Base-by-base conservation (phyloP, 92 coral and sea anemone species). In the Paramuricea clavata region DNA sequence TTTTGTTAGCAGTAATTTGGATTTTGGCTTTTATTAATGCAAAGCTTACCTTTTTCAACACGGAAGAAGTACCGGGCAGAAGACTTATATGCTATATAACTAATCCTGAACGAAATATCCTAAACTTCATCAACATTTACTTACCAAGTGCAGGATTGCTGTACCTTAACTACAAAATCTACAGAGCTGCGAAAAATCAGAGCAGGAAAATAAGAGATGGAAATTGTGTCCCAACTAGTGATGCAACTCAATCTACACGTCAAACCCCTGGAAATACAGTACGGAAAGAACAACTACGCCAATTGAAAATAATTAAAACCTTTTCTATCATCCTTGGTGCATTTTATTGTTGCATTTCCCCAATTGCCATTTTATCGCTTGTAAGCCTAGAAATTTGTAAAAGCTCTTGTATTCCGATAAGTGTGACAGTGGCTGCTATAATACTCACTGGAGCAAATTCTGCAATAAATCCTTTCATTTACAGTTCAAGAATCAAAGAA, bases 91-190 rank as follows among this genome's bases (percentile, higher is more conserved):
- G 52, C 17, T 12, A 15, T 47, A 9, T 47, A 1, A 47, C 1
- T 1, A 10, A 15, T 15, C 52, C 12, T 5, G 2, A 6, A 23
- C 31, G 12, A 25, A 26, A 30, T 15, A n/a, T 26, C 21, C 11
- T 67, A 1, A 1, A 35, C 41, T 2, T 30, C n/a, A 9, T 21
- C 61, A 43, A 43, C 81, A 25, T 74, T 23, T 49, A 1, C 39
- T 0, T 74, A 10, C 81, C 81, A 44, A 49, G 13, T 21, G 62
- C 64, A 17, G 62, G 36, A 23, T 22, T 74, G 17, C 12, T 44
- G 1, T 22, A 41, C 62, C 9, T 74, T 27, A 74, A 74, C 31
- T 74, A 74, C 21, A 74, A 49, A 74, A 74, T 74, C 39, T 74
- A 41, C 60, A 44, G 36, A 74, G 41, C 31, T 7, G 81, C 81